phyloP scores from a whole-genome alignment of 2,797 vertebrate species.

The Oreortyx pictus region DNA sequence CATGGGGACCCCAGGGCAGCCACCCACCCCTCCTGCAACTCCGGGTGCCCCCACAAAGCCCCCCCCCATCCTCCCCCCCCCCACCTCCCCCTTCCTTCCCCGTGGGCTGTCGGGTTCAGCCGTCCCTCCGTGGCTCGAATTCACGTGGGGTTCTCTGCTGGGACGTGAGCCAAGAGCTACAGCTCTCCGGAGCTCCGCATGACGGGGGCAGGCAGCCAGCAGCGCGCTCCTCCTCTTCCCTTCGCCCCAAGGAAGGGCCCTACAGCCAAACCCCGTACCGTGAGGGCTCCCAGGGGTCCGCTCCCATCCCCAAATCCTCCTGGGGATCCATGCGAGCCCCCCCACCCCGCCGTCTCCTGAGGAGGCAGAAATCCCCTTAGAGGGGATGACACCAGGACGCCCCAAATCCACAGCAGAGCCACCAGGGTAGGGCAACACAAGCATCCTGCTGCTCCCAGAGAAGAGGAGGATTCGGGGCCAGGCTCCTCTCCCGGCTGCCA shows the following conservation, averaged over 20 bases:
- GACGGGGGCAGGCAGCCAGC: background rate
- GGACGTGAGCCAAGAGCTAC: slow-evolving; percentile 2
- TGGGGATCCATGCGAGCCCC: background rate
- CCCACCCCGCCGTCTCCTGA: background rate
- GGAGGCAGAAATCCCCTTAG: background rate
- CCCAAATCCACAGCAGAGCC: background rate
- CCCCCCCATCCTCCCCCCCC: background rate
- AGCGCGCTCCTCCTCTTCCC: slow-evolving; percentile 20
- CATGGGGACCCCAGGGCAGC: background rate
- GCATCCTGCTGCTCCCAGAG: background rate
- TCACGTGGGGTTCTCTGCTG: slow-evolving; percentile 31
- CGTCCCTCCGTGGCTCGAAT: background rate
- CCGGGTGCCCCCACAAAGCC: background rate
- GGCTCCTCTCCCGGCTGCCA: background rate
- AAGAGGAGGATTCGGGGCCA: background rate
- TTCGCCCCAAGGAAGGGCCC: background rate
- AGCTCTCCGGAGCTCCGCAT: background rate
- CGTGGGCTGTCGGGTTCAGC: background rate
- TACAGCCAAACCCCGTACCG: background rate
- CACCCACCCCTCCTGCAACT: background rate
- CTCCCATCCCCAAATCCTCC: background rate
- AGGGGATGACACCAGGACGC: background rate
- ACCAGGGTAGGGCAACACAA: background rate
- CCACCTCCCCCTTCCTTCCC: background rate
- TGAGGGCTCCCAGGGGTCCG: background rate